Evolutionary conservation across 2,888 invertebrate genomes (phyloP).

Genomic region (Caenorhabditis angaria): DNA sequence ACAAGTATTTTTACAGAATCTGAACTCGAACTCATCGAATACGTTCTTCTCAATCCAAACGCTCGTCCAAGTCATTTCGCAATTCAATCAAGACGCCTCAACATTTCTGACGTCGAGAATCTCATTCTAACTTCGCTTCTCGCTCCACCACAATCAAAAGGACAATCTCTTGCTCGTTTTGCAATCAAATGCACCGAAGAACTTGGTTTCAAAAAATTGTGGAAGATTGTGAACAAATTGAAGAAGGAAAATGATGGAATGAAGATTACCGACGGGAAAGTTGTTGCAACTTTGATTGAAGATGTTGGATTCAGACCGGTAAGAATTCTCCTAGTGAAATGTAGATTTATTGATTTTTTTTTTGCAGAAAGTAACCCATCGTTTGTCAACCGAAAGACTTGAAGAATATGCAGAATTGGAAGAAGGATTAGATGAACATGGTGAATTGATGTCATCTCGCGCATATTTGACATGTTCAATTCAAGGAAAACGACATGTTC

Average conservation of each 20-base stretch:
- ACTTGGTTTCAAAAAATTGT: constrained; percentile 17
- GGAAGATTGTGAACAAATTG: constrained; percentile 12
- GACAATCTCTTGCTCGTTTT: constrained; percentile 22
- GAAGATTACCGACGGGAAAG: constrained; percentile 18
- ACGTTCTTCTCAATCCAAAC: constrained; percentile 34
- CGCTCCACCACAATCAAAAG: constrained; percentile 18
- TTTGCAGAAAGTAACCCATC: constrained; percentile 15
- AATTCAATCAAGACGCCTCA: constrained; percentile 22
- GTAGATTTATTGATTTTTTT: background rate
- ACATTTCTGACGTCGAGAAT: constrained; percentile 14
- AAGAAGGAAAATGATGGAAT: constrained; percentile 19
- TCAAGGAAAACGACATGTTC: constrained; percentile 26
- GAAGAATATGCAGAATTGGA: constrained; percentile 29
- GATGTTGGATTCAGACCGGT: background rate
- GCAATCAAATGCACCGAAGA: constrained; percentile 23
- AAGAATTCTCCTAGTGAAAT: background rate
- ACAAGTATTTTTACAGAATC: constrained; percentile 3
- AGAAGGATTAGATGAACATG: constrained; percentile 16
- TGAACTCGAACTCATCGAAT: constrained; percentile 17
- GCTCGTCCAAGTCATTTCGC: constrained; percentile 24
- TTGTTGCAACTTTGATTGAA: constrained; percentile 15
- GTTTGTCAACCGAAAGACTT: constrained; percentile 15
- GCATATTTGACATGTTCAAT: constrained; percentile 20
- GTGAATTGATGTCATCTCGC: constrained; percentile 19
- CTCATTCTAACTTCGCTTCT: constrained; percentile 11